Evolutionary conservation across 1,140 invertebrate genomes (phyloP).

Genomic region (Drosophila pectinifera): DNA sequence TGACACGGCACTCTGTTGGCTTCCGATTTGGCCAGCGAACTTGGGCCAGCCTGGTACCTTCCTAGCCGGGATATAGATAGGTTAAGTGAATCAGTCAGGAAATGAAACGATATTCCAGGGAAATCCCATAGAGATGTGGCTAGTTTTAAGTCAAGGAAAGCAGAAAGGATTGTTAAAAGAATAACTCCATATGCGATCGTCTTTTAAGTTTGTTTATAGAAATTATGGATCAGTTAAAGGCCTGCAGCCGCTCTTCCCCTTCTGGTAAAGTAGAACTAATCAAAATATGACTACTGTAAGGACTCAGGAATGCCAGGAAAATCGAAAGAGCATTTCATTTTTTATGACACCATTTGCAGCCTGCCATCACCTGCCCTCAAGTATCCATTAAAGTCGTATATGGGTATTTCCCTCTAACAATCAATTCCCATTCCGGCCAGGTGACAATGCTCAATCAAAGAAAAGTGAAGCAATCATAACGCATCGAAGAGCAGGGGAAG

Average conservation of each 20-base stretch:
- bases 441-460: conserved; percentile 66
- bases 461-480: conserved; percentile 71
- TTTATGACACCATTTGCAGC: conserved; percentile 41
- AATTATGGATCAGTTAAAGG: not conserved
- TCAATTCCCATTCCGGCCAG: conserved; percentile 53
- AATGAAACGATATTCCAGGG: not conserved
- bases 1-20: conserved; percentile 66
- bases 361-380: conserved; percentile 39
- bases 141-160: no score
- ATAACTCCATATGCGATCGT: no score
- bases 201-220: not conserved
- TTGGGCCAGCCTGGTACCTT: conserved; percentile 7
- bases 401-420: conserved; percentile 35
- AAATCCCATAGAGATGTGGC: not conserved
- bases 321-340: conserved; percentile 19
- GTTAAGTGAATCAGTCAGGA: no score
- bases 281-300: conserved; percentile 38
- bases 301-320: conserved; percentile 4
- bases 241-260: no score
- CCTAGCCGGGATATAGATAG: not conserved
- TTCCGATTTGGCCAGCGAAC: conserved; percentile 80
- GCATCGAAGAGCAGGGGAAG: conserved; percentile 45
- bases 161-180: not conserved
- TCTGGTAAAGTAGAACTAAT: conserved; percentile 18
- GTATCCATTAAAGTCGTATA: conserved; percentile 2